Evolutionary conservation across 2,113 vertebrate species (phyloP), one percentile per base, ranked within the genome.

Genomic region (Sinosuthora webbiana): DNA sequence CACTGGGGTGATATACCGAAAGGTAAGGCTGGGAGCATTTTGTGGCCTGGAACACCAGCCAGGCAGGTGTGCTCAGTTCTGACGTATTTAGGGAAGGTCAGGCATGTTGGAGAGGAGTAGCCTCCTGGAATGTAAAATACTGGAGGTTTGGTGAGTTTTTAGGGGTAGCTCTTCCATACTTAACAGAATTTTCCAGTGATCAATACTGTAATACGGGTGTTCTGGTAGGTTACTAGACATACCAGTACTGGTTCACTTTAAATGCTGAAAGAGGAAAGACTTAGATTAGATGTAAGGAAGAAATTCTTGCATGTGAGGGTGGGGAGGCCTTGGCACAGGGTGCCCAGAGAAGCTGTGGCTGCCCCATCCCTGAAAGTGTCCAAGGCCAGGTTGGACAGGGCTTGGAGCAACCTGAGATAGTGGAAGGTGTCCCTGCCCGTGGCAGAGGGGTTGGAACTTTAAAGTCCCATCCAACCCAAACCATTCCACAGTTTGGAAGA

Each of bases 1-100:
- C 95, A 98, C 98, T 6, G 99, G 99, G 15, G 92, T 99, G 30
- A 98, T 99, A 84, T 99, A 99, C 96, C 98, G 99, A 84, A 99
- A 99, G 99, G 99, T 99, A 96, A 82, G 96, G 37, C 59, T 80
- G 77, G 76, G 53, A 67, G 35, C 21, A 2, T 87, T 87, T 50
- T 2, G 6, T 64, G 56, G 73, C n/a, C 47, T 87, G 70, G 52
- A 49, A n/a, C 31, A 37, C 23, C 19, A 78, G n/a, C 56, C 56
- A 57, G 75, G 10, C 13, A 74, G 63, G 20, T 25, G 50, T 44
- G 49, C 37, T 86, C 47, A 41, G 55, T 50, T 79, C 79, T 86
- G 52, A 50, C 6, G 21, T 55, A 31, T 18, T 80, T 10, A 6
- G 45, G 30, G 30, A 33, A 68, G 23, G 68, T 35, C 33, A 60